Percentiles rank a stretch among this genome's conserved stretches.
phyloP scores from a whole-genome alignment of 2,888 invertebrate species.

The Drosophila phalerata region DNA sequence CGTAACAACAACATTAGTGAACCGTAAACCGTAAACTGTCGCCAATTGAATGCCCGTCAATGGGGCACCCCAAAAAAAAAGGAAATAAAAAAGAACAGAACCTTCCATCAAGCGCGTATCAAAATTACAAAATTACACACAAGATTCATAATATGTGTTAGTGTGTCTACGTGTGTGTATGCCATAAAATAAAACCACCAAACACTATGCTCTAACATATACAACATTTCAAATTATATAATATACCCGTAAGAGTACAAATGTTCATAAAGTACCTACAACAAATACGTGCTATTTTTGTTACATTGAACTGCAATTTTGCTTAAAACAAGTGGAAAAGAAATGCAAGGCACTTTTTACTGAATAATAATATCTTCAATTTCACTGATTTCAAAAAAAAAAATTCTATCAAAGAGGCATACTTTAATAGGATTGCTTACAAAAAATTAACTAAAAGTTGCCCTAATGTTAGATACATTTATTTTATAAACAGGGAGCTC shows the following conservation, averaged over 20 bases:
- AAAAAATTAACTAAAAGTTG: no score
- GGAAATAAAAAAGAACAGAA: slow-evolving; percentile 12
- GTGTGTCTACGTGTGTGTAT: slow-evolving; percentile 41
- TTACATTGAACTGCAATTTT: slow-evolving; percentile 20
- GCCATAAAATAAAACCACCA: slow-evolving; percentile 63
- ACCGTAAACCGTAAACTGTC: slow-evolving; percentile 65
- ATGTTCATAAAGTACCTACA: not conserved
- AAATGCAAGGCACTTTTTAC: no score
- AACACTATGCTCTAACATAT: slow-evolving; percentile 57
- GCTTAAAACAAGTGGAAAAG: not conserved
- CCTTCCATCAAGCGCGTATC: slow-evolving; percentile 52
- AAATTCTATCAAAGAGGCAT: no score
- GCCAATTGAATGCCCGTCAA: slow-evolving; percentile 69
- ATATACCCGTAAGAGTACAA: slow-evolving; percentile 17
- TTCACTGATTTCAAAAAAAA: not conserved
- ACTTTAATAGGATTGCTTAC: no score
- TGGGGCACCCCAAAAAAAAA: slow-evolving; percentile 53
- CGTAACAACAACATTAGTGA: slow-evolving; percentile 46
- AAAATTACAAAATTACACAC: slow-evolving; percentile 78
- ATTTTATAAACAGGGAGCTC: no score
- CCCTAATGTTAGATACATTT: no score
- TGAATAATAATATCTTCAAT: not conserved
- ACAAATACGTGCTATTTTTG: slow-evolving; percentile 9
- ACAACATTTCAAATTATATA: slow-evolving; percentile 41
- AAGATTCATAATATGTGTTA: slow-evolving; percentile 65